Evolutionary conservation across 2,113 vertebrate genomes (phyloP).

Genomic region (Cyrtonyx montezumae): DNA sequence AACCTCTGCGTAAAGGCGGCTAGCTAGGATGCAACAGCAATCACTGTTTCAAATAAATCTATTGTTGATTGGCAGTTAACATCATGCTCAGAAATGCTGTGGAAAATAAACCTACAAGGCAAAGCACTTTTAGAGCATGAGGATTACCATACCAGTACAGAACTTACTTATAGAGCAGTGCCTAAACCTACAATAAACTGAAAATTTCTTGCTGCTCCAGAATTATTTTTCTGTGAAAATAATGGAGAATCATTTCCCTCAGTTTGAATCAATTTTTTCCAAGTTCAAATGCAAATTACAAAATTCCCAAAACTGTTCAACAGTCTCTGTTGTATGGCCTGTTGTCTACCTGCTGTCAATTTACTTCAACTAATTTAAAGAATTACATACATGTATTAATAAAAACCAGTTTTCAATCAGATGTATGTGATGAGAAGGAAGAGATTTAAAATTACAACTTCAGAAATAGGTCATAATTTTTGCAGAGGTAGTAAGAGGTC

Average conservation of each 20-base stretch:
- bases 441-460: not conserved
- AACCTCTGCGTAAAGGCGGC: not conserved
- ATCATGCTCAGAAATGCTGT: not conserved
- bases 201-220: not conserved
- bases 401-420: not conserved
- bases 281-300: not conserved
- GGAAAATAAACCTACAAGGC: not conserved
- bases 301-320: not conserved
- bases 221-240: not conserved
- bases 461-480: not conserved
- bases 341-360: not conserved
- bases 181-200: not conserved
- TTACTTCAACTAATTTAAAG: not conserved
- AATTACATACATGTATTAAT: not conserved
- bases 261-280: not conserved
- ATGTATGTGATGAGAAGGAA: not conserved
- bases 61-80: not conserved
- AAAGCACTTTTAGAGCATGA: not conserved
- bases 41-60: not conserved
- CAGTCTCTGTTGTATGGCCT: not conserved
- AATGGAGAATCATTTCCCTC: not conserved
- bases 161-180: not conserved
- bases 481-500: not conserved
- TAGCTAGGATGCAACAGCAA: not conserved
- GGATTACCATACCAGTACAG: not conserved